Evolutionary conservation across 1,140 invertebrate genomes (phyloP).

Genomic region (Oedothorax gibbosus): DNA sequence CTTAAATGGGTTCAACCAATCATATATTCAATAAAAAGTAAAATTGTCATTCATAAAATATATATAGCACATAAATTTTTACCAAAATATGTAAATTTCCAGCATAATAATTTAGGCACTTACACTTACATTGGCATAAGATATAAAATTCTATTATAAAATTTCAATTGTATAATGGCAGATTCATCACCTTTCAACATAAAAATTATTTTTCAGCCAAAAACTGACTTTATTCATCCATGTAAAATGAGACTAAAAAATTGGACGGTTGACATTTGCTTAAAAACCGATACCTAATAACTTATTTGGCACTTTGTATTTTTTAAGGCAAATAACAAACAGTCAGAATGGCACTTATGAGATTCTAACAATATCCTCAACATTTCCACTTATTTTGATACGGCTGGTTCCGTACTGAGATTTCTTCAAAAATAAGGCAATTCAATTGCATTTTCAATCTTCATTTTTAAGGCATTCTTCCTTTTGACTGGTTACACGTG

Average conservation of each 20-base stretch:
- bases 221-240: too few relatives aligned
- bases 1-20: neutral
- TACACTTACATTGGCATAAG: conserved; percentile 13
- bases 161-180: too few relatives aligned
- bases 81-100: neutral
- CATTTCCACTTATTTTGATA: neutral
- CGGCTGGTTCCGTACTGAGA: neutral
- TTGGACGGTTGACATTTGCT: too few relatives aligned
- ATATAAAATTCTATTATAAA: too few relatives aligned
- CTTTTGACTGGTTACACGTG: conserved; percentile 72
- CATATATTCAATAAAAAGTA: conserved; percentile 8
- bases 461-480: conserved; percentile 13
- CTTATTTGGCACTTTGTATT: conserved; percentile 32
- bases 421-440: conserved; percentile 1
- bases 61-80: conserved; percentile 22
- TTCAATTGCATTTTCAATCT: conserved; percentile 1
- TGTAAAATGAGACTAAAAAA: too few relatives aligned
- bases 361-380: neutral
- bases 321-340: neutral
- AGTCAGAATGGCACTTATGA: conserved; percentile 29
- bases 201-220: too few relatives aligned
- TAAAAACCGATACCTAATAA: too few relatives aligned
- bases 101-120: neutral
- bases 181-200: too few relatives aligned
- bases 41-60: neutral